Base-by-base conservation (phyloP, 2,113 vertebrate genomes). In the Girardinichthys multiradiatus region DNA sequence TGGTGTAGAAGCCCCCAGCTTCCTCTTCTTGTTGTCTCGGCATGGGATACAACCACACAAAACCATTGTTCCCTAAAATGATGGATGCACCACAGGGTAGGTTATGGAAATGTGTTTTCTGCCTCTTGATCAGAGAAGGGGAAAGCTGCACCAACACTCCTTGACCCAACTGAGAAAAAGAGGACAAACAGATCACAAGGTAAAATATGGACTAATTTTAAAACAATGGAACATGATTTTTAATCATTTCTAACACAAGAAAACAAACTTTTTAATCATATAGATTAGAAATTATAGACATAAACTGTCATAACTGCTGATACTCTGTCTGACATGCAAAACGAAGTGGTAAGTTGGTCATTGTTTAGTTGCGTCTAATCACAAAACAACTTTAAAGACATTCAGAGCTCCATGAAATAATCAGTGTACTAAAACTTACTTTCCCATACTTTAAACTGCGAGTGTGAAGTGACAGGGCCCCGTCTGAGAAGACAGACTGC, bases 61-160 rank as follows among this genome's bases (percentile, higher is more conserved):
- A 99, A 29, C 98, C 98, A 0, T 99, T 99, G 92, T 98, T 99
- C 1, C 97, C 97, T 0, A 99, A 94, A 73, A 99, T 99, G 72
- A 99, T 84, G 0, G 98, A 99, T 0, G 97, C 96, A 2, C 97
- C 98, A 9, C 97, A 99, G 0, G 96, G 95, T 76, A 99, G 85
- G 82, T 99, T 96, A 4, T 99, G 98, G 90, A 99, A 99, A 80
- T 99, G 98, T 24, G 96, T 97, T 91, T 99, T 99, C 87, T 98
- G 97, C 51, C 97, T 95, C 77, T 97, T 99, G 79, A 99, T 95
- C 6, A 99, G 91, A 26, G 98, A 98, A 0, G 98, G 98, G 0
- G 98, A 98, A 1, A 98, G 95, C 86, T 96, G 96, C 17, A 99
- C 95, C 9, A 99, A 86, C 54, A 98, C 96, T 4, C 98, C 98